Evolutionary conservation across 2,113 vertebrate species (phyloP).

Genomic region (Grammomys dolichurus): DNA sequence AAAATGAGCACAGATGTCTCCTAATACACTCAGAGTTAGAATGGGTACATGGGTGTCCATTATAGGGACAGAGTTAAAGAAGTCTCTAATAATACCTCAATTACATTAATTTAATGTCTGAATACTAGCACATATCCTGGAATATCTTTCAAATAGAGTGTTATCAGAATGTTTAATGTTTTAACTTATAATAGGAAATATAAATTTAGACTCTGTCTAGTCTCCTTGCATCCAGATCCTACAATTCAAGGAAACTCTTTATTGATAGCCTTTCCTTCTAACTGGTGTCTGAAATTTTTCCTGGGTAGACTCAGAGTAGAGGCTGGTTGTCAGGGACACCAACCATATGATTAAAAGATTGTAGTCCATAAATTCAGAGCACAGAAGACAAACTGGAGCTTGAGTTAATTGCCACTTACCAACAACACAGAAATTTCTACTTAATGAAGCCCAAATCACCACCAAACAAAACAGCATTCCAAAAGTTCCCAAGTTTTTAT

Average conservation of each 20-base stretch:
- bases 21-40: no score
- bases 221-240: neutral
- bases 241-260: neutral
- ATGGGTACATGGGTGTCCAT: neutral
- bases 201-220: neutral
- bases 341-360: neutral
- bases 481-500: neutral
- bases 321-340: neutral
- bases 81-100: neutral
- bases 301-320: neutral
- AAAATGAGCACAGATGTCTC: neutral
- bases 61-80: accelerated
- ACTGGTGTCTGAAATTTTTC: neutral
- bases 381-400: no score
- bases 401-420: neutral
- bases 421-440: no score
- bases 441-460: no score
- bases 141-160: constrained; percentile 4
- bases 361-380: accelerated
- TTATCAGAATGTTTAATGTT: neutral
- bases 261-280: neutral
- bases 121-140: neutral
- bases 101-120: neutral
- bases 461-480: neutral
- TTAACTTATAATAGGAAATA: neutral